Evolutionary conservation across 2,113 vertebrate species (phyloP), one percentile per base, ranked within the genome.

Genomic region (Cyphomyrus plagiostoma): DNA sequence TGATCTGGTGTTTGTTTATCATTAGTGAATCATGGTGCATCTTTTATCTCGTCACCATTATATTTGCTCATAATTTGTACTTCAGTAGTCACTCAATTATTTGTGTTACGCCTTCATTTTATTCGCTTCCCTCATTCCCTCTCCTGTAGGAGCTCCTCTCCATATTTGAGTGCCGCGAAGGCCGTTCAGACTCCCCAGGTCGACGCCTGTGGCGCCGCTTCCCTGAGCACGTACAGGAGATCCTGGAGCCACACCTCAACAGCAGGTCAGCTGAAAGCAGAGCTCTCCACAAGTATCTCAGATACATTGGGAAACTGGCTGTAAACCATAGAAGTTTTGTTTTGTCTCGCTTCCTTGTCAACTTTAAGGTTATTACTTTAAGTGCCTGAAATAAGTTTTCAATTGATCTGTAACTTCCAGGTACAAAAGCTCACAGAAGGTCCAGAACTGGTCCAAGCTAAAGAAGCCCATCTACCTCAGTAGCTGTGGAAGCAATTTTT

Each of bases 391-490:
- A 90, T 15, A 6, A 58, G 88, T 49, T 87, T 35, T 45, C 19
- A 5, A 2, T 62, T 39, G 53, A 83, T 21, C 15, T 88, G 30
- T 91, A 39, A 92, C 92, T 95, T 94, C 88, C 93, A 99, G 98
- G 91, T 99, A 99, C 90, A 99, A 99, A 94, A 99, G 98, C 95
- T 99, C 97, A 90, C 97, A 97, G 94, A 99, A 99, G 92, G 95
- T 96, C 91, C 94, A 97, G 87, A 97, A 99, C 93, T 99, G 98
- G 98, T 97, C 97, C 66, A 97, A 96, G 91, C 93, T 99, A 94
- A 98, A 97, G 94, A 98, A 98, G 77, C 98, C 98, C n/a, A 97
- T 99, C 93, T 99, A 98, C 91, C 95, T 99, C 87, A 98, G 96
- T 92, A 97, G 96, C 93, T 95, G 97, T 92, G 98, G 97, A 90